Evolutionary conservation across 2,797 vertebrate species (phyloP), one percentile per base, ranked within the genome.

Genomic region (Phaenicophaeus curvirostris): DNA sequence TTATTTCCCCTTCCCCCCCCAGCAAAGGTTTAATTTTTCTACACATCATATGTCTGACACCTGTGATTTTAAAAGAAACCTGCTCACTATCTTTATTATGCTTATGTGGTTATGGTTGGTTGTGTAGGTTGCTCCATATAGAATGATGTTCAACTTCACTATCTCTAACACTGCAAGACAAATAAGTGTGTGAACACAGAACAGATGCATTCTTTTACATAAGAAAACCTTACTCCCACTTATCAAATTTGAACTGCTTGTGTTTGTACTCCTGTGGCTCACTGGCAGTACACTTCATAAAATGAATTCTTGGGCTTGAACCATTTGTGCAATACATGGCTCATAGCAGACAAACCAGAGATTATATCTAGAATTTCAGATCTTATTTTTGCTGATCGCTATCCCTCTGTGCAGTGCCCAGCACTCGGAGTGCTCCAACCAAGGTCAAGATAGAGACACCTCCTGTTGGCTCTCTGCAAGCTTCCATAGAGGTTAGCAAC

Each of bases 181-280:
- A 95, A 90, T 58, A 86, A 46, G 95, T 67, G 37, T 41, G 85
- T 91, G 94, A 96, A 77, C 86, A 82, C 24, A 57, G 82, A 84
- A 57, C 90, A 95, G 89, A 93, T 93, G 88, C 61, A 44, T 88
- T 85, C 68, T 93, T 94, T 96, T 87, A 86, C 76, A 15, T 66
- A 41, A 73, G 77, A 78, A 87, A 86, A 69, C 53, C 67, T 65
- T 74, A 57, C 37, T 81, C 41, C 39, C 74, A 81, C 75, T 78
- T 92, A 88, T 20, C 62, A 10, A 91, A 61, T 91, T 94, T 90
- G 63, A 91, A 54, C 50, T 85, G 77, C 59, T 76, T 90, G 63
- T 96, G 71, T 93, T 94, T 95, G 82, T 78, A 81, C 90, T 93
- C 90, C 81, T 94, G 85, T 93, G 82, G 48, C 73, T 95, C 67